Evolutionary conservation across 1,140 invertebrate species (phyloP).

Genomic region (Vanessa tameamea): DNA sequence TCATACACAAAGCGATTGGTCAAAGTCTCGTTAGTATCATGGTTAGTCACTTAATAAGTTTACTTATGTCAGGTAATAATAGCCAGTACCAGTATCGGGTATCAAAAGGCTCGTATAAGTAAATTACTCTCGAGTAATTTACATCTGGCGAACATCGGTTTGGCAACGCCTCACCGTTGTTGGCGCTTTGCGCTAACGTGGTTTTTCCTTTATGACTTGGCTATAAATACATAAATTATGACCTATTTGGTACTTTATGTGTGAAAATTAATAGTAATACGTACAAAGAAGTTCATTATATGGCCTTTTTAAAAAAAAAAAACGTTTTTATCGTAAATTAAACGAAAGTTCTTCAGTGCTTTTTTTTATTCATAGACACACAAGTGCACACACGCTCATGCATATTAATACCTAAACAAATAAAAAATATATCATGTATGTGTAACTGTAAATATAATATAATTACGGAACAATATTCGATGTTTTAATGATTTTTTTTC

Average conservation of each 20-base stretch:
- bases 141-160: constrained; percentile 48
- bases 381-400: too few relatives aligned
- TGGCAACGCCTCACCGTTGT: constrained; percentile 42
- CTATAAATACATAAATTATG: constrained; percentile 39
- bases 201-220: constrained; percentile 47
- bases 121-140: constrained; percentile 43
- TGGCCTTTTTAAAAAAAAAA: not conserved
- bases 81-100: constrained; percentile 30
- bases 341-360: too few relatives aligned
- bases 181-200: constrained; percentile 43
- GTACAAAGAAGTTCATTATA: not conserved
- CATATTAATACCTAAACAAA: too few relatives aligned
- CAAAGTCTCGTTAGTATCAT: not conserved
- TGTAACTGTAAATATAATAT: too few relatives aligned
- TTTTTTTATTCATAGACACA: too few relatives aligned
- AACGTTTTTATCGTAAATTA: too few relatives aligned
- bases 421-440: too few relatives aligned
- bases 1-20: not conserved
- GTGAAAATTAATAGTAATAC: not conserved
- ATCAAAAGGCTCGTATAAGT: constrained; percentile 45
- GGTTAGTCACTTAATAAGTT: not conserved
- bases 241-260: constrained; percentile 11
- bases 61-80: not conserved
- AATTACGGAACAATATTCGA: too few relatives aligned
- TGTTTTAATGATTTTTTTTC: too few relatives aligned